Evolutionary conservation across 2,888 invertebrate species (phyloP).

Genomic region (Trileptium ribeirensis): DNA sequence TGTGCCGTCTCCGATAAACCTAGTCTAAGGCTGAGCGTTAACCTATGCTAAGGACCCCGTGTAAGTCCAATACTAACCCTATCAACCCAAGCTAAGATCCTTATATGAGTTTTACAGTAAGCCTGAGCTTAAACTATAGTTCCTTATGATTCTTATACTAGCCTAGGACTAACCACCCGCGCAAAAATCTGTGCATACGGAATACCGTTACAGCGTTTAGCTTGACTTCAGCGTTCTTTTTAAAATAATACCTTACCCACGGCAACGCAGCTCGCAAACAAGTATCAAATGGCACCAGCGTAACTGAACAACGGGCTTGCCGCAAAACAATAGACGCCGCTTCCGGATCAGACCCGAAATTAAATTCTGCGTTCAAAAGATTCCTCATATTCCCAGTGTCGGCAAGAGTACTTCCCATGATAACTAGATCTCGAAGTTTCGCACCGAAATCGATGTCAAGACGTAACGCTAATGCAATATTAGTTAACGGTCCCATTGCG

Average conservation of each 20-base stretch:
- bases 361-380: conserved; percentile 63
- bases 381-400: conserved; percentile 51
- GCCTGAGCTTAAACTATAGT: too few species aligned
- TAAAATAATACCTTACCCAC: neutral
- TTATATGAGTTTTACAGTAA: too few species aligned
- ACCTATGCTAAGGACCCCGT: too few species aligned
- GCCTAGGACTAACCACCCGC: neutral
- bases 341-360: conserved; percentile 70
- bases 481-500: conserved; percentile 54
- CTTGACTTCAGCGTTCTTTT: neutral
- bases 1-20: too few species aligned
- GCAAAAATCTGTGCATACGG: neutral
- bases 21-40: too few species aligned
- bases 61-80: too few species aligned
- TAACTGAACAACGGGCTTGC: conserved; percentile 59
- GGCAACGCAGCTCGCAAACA: neutral
- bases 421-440: conserved; percentile 41
- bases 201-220: too few species aligned
- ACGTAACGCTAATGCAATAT: conserved; percentile 53
- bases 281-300: conserved; percentile 65
- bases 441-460: conserved; percentile 51
- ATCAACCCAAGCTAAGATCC: too few species aligned
- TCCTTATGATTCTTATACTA: too few species aligned
- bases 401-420: conserved; percentile 49
- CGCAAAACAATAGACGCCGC: conserved; percentile 67